Conservation (phyloP, 2,797 vertebrate species). For the Lindbergichthys nudifrons region DNA sequence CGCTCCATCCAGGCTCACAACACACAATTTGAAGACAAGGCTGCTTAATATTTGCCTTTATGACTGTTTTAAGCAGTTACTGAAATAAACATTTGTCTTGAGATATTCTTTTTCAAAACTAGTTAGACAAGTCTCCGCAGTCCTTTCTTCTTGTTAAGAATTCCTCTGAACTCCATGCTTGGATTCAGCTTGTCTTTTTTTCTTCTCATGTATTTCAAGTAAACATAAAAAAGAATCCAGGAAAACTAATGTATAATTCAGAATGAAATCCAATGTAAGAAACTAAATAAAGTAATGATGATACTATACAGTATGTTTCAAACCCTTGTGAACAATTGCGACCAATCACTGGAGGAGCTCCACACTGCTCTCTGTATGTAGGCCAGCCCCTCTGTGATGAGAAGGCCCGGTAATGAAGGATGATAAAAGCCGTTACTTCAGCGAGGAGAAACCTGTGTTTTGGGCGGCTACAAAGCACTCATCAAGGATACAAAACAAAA, state of each 20-base stretch:
- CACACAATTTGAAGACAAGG: slow-evolving; percentile 30
- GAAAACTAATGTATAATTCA: slow-evolving; percentile 48
- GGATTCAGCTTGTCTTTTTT: slow-evolving; percentile 60
- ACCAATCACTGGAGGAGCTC: slow-evolving; percentile 33
- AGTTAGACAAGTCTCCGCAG: slow-evolving; percentile 29
- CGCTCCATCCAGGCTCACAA: slow-evolving; percentile 10
- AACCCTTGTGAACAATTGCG: slow-evolving; percentile 60
- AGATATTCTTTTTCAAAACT: slow-evolving; percentile 51
- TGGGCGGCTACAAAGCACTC: slow-evolving; percentile 51
- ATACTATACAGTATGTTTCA: slow-evolving; percentile 20
- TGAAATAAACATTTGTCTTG: slow-evolving; percentile 64
- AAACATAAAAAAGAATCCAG: slow-evolving; percentile 57
- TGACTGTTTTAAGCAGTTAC: slow-evolving; percentile 36
- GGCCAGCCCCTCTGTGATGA: slow-evolving; percentile 56
- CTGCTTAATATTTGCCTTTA: slow-evolving; percentile 43
- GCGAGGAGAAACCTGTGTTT: slow-evolving; percentile 50
- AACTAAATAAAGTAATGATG: slow-evolving; percentile 25
- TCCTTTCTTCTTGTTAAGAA: slow-evolving; percentile 55
- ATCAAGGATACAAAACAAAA: slow-evolving; percentile 37
- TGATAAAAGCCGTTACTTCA: slow-evolving; percentile 54
- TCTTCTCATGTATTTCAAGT: slow-evolving; percentile 60
- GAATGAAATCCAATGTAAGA: slow-evolving; percentile 50
- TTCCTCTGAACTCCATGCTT: slow-evolving; percentile 72
- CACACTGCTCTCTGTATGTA: slow-evolving; percentile 52
- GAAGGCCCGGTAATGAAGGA: slow-evolving; percentile 53